Evolutionary conservation across 1,140 invertebrate species (phyloP).

Genomic region (Oreohelix idahoensis): DNA sequence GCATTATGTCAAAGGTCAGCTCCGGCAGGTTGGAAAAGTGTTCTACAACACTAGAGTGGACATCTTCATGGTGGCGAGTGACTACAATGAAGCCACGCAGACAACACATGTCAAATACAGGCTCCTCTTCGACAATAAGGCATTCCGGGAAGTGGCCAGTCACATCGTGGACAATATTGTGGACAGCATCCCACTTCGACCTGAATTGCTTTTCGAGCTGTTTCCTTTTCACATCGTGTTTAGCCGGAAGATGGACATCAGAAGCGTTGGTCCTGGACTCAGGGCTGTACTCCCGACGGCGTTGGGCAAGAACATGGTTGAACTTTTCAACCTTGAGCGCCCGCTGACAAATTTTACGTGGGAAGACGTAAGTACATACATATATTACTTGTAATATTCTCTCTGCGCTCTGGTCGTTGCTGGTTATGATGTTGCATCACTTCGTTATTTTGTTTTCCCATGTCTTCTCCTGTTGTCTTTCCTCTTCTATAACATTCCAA

Average conservation of each 20-base stretch:
- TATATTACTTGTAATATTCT: no score
- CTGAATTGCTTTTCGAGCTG: slow-evolving; percentile 90
- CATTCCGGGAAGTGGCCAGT: slow-evolving; percentile 71
- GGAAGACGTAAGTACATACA: slow-evolving; percentile 84
- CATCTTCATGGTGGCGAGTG: slow-evolving; percentile 90
- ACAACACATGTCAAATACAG: slow-evolving; percentile 95
- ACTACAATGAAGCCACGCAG: slow-evolving; percentile 80
- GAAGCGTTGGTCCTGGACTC: slow-evolving; percentile 88
- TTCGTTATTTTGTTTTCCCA: no score
- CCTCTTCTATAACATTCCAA: no score
- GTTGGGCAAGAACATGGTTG: slow-evolving; percentile 83
- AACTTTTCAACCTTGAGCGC: slow-evolving; percentile 90
- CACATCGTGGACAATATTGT: slow-evolving; percentile 46
- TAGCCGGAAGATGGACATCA: slow-evolving; percentile 91
- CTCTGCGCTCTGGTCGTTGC: no score
- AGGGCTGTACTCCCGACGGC: slow-evolving; percentile 90
- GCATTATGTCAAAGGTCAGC: slow-evolving; percentile 97
- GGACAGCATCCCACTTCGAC: slow-evolving; percentile 75
- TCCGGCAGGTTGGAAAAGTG: slow-evolving; percentile 80
- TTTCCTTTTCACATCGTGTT: slow-evolving; percentile 98
- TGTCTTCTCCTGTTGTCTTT: no score
- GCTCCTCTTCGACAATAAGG: slow-evolving; percentile 93
- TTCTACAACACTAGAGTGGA: slow-evolving; percentile 87
- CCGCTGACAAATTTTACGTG: slow-evolving; percentile 94
- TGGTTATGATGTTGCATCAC: no score